Percentiles rank a stretch among this genome's conserved stretches.
These are phyloP conservation scores for Heliconius nattereri DNA, from an alignment of 1,140 invertebrate species.

Conservation along the genomic window DNA sequence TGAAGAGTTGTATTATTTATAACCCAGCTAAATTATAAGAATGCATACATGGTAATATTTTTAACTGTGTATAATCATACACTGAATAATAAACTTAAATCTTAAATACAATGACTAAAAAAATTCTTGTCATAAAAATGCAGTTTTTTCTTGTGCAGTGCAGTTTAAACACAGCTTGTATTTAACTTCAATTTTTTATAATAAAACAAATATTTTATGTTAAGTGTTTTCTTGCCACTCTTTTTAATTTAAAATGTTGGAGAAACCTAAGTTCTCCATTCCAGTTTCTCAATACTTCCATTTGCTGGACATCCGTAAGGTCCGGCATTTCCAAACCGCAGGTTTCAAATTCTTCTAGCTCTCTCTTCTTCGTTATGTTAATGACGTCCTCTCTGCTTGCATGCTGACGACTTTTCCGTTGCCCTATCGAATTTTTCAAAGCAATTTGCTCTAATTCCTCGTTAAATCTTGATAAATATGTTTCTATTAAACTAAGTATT, in stretches of 20 bases:
- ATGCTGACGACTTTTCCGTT: conserved; percentile 87
- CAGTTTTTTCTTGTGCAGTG: too few relatives aligned
- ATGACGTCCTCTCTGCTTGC: conserved; percentile 88
- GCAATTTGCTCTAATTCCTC: conserved; percentile 89
- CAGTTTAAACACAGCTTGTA: too few relatives aligned
- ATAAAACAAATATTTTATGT: conserved; percentile 11
- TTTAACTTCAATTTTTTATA: background rate
- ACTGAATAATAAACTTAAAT: background rate
- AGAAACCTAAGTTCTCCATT: conserved; percentile 85
- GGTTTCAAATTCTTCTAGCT: conserved; percentile 86
- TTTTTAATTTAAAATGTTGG: conserved; percentile 85
- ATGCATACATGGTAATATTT: background rate
- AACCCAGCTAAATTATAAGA: background rate
- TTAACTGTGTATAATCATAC: background rate
- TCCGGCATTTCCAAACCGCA: conserved; percentile 89
- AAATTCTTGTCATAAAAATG: too few relatives aligned
- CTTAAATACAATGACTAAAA: background rate
- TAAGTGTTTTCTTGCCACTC: conserved; percentile 81
- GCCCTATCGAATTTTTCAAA: conserved; percentile 87
- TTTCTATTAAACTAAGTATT: conserved; percentile 82
- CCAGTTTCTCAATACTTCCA: conserved; percentile 84
- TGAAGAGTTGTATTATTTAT: background rate
- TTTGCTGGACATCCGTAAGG: conserved; percentile 82
- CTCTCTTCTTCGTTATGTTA: conserved; percentile 86
- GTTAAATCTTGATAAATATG: conserved; percentile 84